A percentile compares a stretch with the other conserved stretches of the same genome.
phyloP scores from a whole-genome alignment of 2,797 vertebrate genomes.

The Chaunax sp. region DNA sequence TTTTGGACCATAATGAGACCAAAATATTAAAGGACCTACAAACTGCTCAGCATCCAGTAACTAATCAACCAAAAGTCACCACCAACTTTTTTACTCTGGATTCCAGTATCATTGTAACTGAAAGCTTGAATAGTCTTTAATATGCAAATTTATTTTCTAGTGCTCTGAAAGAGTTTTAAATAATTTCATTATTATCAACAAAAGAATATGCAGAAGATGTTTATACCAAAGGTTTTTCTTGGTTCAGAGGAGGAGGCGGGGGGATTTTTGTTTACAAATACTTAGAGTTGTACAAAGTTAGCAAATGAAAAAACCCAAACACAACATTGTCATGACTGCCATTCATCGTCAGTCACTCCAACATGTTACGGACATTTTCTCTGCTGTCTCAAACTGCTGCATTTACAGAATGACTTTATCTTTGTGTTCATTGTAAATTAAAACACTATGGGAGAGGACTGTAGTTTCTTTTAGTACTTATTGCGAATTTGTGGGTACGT shows the following conservation, averaged over 20 bases:
- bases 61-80: slow-evolving; percentile 65
- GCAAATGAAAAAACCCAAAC: slow-evolving; percentile 12
- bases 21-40: slow-evolving; percentile 55
- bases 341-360: slow-evolving; percentile 28
- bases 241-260: background rate
- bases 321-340: slow-evolving; percentile 44
- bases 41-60: slow-evolving; percentile 49
- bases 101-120: slow-evolving; percentile 55
- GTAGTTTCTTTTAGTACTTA: slow-evolving; percentile 66
- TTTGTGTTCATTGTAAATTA: slow-evolving; percentile 57
- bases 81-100: slow-evolving; percentile 73
- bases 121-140: slow-evolving; percentile 73
- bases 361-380: slow-evolving; percentile 41
- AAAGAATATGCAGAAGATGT: slow-evolving; percentile 35
- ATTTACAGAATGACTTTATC: slow-evolving; percentile 50
- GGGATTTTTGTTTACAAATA: slow-evolving; percentile 54
- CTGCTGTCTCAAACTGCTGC: slow-evolving; percentile 53
- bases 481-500: slow-evolving; percentile 61
- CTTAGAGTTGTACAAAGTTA: slow-evolving; percentile 34
- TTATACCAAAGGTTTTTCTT: slow-evolving; percentile 47
- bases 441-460: slow-evolving; percentile 37
- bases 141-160: slow-evolving; percentile 71
- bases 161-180: slow-evolving; percentile 58
- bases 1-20: slow-evolving; percentile 57
- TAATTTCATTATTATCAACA: slow-evolving; percentile 48